Base-by-base conservation (phyloP, 1,140 invertebrate species). In the Daktulosphaira vitifoliae region DNA sequence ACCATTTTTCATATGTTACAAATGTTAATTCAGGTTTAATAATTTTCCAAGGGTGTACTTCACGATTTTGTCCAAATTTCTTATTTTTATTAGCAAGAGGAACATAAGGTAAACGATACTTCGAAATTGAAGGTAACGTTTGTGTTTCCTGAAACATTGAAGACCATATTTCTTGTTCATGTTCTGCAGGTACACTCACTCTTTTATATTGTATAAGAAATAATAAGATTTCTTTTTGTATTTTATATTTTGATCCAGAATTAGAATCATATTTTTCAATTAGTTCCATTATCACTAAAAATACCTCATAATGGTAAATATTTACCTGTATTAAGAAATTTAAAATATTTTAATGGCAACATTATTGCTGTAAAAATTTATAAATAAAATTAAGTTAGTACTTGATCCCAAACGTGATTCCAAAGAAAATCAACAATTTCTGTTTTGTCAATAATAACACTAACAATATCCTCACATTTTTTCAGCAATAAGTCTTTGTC, bases 231-330 rank as follows among this genome's bases (percentile, higher is more conserved):
- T 59, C 48, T 64, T 59, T 67, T 67, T 67, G 29, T 20, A 49
- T n/a, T 23, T 38, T 37, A 66, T 64, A 67, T 66, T 66, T 46
- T 50, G 37, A 38, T 33, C 66, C 39, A 48, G 65, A 3, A 46
- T 65, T 64, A 53, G 65, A 29, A 37, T 68, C 65, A 42, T 68
- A 69, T 53, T 74, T 69, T 65, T 70, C 68, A 11, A 73, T 38
- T 7, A 77, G 68, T 29, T 76, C 72, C 33, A 74, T 65, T 37
- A 77, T 71, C 20, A 76, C 71, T 38, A 75, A 67, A 65, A 76
- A 76, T 6, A 77, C 70, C 71, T 78, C 77, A 68, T 78, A 78
- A 54, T 78, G 66, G 64, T 78, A 78, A 67, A 73, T 74, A 68
- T 76, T 77, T 1, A 77, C 70, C 72, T 75, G 49, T 2, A n/a